phyloP scores from a whole-genome alignment of 2,797 vertebrate genomes.

The Staurois parvus region DNA sequence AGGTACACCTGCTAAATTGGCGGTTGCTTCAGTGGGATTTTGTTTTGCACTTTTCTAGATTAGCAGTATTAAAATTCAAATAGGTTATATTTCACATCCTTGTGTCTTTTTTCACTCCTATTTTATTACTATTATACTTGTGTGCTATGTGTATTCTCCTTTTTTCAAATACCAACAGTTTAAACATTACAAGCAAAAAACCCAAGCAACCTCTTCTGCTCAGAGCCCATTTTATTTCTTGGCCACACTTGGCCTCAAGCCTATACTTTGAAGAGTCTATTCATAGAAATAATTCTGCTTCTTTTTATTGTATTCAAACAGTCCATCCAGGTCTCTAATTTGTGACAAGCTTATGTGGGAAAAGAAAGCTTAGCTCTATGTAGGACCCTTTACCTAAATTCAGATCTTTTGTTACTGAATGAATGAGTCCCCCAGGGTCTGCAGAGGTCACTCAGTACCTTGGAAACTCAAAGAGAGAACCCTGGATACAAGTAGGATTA shows the following conservation, averaged over 20 bases:
- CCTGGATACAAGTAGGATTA: conserved; percentile 12
- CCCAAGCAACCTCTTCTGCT: not conserved
- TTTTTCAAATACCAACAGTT: not conserved
- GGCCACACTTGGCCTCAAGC: not conserved
- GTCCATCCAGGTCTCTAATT: conserved; percentile 14
- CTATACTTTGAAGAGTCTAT: not conserved
- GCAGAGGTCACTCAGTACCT: conserved; percentile 20
- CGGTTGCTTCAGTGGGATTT: too few species aligned
- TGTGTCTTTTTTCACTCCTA: too few species aligned
- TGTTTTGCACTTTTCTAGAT: too few species aligned
- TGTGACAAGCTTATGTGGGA: conserved; percentile 13
- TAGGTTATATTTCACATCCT: too few species aligned
- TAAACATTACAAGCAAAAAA: not conserved
- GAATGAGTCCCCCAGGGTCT: not conserved
- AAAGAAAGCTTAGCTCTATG: not conserved
- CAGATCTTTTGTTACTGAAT: conserved; percentile 32
- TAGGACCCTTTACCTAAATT: not conserved
- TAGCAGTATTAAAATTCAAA: too few species aligned
- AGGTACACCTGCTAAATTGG: too few species aligned
- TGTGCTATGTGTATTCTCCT: not conserved
- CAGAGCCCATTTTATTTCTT: not conserved
- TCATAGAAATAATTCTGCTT: conserved; percentile 2
- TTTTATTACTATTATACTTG: not conserved
- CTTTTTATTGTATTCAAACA: not conserved
- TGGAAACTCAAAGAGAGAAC: conserved; percentile 45